Percentiles rank a stretch among this genome's conserved stretches.
These are phyloP conservation scores for Dendrolimus punctatus DNA, from an alignment of 1,140 invertebrate species.

Conservation along the genomic window DNA sequence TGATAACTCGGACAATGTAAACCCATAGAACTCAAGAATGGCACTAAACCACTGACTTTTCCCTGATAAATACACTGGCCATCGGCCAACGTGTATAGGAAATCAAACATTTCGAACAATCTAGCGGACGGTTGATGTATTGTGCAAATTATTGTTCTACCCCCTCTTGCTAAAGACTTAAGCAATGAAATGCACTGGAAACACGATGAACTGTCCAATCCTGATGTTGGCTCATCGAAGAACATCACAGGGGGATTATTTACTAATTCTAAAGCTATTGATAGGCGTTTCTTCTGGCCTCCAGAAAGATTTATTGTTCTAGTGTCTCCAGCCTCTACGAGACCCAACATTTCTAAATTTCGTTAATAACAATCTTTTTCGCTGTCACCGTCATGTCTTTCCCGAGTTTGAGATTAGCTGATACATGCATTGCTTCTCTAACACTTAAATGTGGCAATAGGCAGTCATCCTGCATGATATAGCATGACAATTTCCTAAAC, in stretches of 20 bases:
- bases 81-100: conserved; percentile 90
- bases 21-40: conserved; percentile 87
- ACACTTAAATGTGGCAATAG: conserved; percentile 91
- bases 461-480: conserved; percentile 97
- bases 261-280: conserved; percentile 89
- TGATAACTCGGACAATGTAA: conserved; percentile 94
- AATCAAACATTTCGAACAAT: conserved; percentile 96
- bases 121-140: conserved; percentile 97
- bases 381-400: conserved; percentile 82
- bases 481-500: conserved; percentile 94
- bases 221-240: conserved; percentile 98
- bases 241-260: conserved; percentile 97
- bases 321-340: conserved; percentile 83
- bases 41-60: conserved; percentile 83
- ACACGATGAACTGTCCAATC: conserved; percentile 93
- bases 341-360: conserved; percentile 88
- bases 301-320: conserved; percentile 88
- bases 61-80: conserved; percentile 95
- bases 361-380: conserved; percentile 86
- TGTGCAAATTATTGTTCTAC: conserved; percentile 94
- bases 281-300: conserved; percentile 93
- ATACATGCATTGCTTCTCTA: conserved; percentile 90
- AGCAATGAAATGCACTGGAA: conserved; percentile 91
- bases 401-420: conserved; percentile 92
- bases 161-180: conserved; percentile 84